Evolutionary conservation across 53 echinoderm and acorn worm species (phyloP).

Genomic region (Apostichopus leukothele): DNA sequence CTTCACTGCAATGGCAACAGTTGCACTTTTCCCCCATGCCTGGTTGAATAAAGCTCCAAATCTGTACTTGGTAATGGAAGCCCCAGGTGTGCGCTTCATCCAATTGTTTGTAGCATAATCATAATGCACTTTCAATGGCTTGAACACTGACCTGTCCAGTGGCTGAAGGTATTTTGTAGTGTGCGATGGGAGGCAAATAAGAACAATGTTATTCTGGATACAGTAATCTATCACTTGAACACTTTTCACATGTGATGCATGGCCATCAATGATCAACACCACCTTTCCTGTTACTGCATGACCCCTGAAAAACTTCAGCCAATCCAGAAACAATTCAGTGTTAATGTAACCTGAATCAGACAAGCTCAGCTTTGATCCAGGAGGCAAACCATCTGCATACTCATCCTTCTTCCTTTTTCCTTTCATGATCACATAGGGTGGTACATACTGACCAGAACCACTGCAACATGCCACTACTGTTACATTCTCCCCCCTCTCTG

Average conservation of each 20-base stretch:
- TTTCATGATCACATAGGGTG: slow-evolving; percentile 47
- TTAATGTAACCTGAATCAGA: slow-evolving; percentile 47
- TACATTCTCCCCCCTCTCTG: slow-evolving; percentile 54
- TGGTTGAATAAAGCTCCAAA: slow-evolving; percentile 39
- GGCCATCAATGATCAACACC: slow-evolving; percentile 60
- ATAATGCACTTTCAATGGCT: slow-evolving; percentile 46
- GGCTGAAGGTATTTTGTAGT: slow-evolving; percentile 62
- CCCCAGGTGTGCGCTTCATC: slow-evolving; percentile 29
- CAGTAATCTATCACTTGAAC: slow-evolving; percentile 28
- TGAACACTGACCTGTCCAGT: slow-evolving; percentile 50
- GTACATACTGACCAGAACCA: slow-evolving; percentile 58
- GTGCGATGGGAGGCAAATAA: slow-evolving; percentile 36
- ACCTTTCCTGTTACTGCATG: slow-evolving; percentile 55
- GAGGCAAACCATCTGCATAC: not conserved
- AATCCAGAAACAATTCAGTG: slow-evolving; percentile 52
- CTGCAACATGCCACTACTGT: slow-evolving; percentile 60
- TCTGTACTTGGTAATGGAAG: slow-evolving; percentile 57
- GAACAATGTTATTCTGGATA: slow-evolving; percentile 41
- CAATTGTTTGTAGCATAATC: slow-evolving; percentile 24
- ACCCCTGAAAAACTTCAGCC: slow-evolving; percentile 51
- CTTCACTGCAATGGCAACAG: slow-evolving; percentile 42
- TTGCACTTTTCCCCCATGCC: slow-evolving; percentile 31
- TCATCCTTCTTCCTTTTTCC: not conserved
- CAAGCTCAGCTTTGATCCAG: no score
- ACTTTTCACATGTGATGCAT: slow-evolving; percentile 48